phyloP scores from a whole-genome alignment of 2,888 invertebrate genomes.

The Phytoseiulus persimilis region DNA sequence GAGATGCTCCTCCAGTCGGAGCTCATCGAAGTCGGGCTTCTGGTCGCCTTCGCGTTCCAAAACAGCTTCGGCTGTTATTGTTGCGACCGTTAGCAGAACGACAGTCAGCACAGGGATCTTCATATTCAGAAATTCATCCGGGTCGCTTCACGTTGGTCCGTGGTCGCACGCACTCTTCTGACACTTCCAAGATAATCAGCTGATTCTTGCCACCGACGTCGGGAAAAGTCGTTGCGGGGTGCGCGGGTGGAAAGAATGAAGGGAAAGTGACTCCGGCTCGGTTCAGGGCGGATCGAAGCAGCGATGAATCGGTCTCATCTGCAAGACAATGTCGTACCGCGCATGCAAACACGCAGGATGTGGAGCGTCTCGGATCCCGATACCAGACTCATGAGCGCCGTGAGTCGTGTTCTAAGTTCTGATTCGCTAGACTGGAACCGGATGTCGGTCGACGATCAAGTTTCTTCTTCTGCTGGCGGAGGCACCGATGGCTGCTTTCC shows the following conservation, averaged over 20 bases:
- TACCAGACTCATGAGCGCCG: background rate
- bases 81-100: background rate
- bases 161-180: background rate
- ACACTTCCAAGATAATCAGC: background rate
- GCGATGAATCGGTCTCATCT: background rate
- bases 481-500: background rate
- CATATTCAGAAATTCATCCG: background rate
- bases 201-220: background rate
- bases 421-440: background rate
- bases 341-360: background rate
- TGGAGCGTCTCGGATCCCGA: background rate
- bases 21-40: slow-evolving; percentile 11
- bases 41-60: slow-evolving; percentile 29
- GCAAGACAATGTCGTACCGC: background rate
- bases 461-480: background rate
- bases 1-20: slow-evolving; percentile 23
- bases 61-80: background rate
- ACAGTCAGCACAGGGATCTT: background rate
- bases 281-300: background rate
- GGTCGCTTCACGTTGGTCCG: background rate
- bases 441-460: background rate
- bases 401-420: background rate
- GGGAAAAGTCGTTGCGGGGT: background rate
- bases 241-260: background rate
- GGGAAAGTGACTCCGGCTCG: background rate